Conservation (phyloP, 2,888 invertebrate genomes). For the Sepiola atlantica region DNA sequence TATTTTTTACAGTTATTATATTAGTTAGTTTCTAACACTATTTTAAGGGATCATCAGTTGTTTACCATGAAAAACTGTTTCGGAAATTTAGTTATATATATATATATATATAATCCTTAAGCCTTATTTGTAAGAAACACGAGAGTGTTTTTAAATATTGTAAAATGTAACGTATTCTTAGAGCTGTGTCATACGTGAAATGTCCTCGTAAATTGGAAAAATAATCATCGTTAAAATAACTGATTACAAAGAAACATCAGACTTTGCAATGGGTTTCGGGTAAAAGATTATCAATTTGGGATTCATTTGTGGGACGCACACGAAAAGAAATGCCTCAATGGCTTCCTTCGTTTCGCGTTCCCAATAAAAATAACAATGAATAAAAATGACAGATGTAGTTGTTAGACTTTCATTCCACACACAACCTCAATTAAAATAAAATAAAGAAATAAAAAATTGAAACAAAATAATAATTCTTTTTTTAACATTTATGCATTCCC, state of each 20-base stretch:
- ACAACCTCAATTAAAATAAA: not conserved
- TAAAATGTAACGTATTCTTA: not conserved
- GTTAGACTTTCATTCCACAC: not conserved
- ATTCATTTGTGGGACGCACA: not conserved
- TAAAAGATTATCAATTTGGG: not conserved
- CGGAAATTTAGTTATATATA: too few relatives aligned
- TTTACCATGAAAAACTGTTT: too few relatives aligned
- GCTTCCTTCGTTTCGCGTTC: not conserved
- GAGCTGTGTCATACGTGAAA: not conserved
- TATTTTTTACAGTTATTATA: too few relatives aligned
- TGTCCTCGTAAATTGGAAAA: not conserved
- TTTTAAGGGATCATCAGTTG: too few relatives aligned
- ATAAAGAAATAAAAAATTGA: not conserved
- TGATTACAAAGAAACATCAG: not conserved
- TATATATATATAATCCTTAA: too few relatives aligned
- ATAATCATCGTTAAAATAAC: not conserved
- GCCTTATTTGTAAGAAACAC: too few relatives aligned
- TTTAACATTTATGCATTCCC: not conserved
- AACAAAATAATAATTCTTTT: too few relatives aligned
- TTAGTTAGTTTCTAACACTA: too few relatives aligned
- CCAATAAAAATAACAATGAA: not conserved
- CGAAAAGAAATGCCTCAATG: not conserved
- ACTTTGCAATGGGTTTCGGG: not conserved
- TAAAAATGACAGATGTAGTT: not conserved
- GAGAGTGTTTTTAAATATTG: not conserved